Conservation (phyloP, 2,888 invertebrate genomes). For the Oxytorus armatus region DNA sequence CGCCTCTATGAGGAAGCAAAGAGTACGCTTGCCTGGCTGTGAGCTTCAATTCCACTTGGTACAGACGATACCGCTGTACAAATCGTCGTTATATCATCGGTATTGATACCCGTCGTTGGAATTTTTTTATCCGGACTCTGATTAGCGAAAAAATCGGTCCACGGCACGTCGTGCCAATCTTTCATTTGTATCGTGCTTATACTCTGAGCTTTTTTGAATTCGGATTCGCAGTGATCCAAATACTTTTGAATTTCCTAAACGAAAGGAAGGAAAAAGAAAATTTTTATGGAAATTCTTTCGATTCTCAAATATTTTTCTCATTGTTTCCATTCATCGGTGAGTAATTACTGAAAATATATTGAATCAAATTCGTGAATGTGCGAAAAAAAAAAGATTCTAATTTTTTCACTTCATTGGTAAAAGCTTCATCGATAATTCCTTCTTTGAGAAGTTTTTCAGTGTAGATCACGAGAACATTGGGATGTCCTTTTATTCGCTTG, state of each 20-base stretch:
- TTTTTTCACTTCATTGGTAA: conserved; percentile 87
- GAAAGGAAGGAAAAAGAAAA: conserved; percentile 7
- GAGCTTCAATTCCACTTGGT: conserved; percentile 89
- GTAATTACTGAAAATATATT: neutral
- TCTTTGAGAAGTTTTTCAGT: conserved; percentile 90
- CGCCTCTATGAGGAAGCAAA: no score
- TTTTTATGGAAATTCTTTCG: no score
- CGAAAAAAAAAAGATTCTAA: neutral
- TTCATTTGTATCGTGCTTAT: conserved; percentile 89
- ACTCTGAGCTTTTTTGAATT: conserved; percentile 89
- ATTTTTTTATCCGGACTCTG: conserved; percentile 87
- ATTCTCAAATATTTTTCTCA: no score
- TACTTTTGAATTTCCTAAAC: conserved; percentile 75
- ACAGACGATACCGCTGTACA: conserved; percentile 88
- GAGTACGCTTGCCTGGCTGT: conserved; percentile 85
- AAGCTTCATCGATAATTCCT: conserved; percentile 89
- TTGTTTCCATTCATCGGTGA: no score
- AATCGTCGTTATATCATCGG: conserved; percentile 88
- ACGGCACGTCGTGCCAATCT: conserved; percentile 88
- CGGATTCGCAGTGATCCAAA: conserved; percentile 85
- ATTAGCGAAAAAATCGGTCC: conserved; percentile 88
- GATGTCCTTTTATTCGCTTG: conserved; percentile 89
- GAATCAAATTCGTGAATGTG: no score
- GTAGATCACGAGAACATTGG: conserved; percentile 90
- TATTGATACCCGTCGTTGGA: conserved; percentile 88